These are phyloP conservation scores for Pseudorhiza aurosa DNA, from an alignment of 30 jellyfish, hydroid and myxozoan genomes.

Conservation along the genomic window DNA sequence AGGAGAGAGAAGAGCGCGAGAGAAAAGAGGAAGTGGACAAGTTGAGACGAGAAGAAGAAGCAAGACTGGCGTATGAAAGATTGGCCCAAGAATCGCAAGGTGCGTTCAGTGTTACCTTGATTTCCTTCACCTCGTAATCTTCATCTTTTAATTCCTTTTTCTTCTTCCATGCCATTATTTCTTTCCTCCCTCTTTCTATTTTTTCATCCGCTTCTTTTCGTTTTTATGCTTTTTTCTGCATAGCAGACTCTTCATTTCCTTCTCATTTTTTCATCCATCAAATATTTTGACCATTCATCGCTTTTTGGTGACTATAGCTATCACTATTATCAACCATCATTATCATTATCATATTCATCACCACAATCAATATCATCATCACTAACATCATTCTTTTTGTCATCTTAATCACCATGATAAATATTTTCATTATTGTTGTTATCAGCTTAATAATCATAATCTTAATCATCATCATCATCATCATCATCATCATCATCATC, in stretches of 20 bases:
- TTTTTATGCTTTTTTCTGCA: background rate
- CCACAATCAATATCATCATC: too few relatives aligned
- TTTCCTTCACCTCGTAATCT: background rate
- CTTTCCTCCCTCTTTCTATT: background rate
- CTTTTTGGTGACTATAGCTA: too few relatives aligned
- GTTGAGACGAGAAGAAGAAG: slow-evolving; percentile 75
- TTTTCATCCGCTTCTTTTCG: background rate
- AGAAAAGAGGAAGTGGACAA: slow-evolving; percentile 49
- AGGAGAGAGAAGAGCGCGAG: slow-evolving; percentile 49
- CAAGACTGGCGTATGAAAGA: slow-evolving; percentile 80
- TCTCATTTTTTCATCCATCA: background rate
- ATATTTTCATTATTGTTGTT: too few relatives aligned
- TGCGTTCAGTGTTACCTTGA: too few relatives aligned
- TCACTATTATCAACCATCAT: too few relatives aligned
- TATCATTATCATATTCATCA: too few relatives aligned
- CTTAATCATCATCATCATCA: too few relatives aligned
- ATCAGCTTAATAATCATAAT: too few relatives aligned
- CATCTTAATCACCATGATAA: too few relatives aligned
- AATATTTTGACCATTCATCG: too few relatives aligned
- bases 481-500: too few relatives aligned
- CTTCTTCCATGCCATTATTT: background rate
- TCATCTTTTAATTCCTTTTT: background rate
- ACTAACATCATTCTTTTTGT: too few relatives aligned
- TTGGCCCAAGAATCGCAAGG: slow-evolving; percentile 89
- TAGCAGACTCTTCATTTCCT: background rate